Conservation (phyloP, 2,113 vertebrate species). For the Eidolon helvum region DNA sequence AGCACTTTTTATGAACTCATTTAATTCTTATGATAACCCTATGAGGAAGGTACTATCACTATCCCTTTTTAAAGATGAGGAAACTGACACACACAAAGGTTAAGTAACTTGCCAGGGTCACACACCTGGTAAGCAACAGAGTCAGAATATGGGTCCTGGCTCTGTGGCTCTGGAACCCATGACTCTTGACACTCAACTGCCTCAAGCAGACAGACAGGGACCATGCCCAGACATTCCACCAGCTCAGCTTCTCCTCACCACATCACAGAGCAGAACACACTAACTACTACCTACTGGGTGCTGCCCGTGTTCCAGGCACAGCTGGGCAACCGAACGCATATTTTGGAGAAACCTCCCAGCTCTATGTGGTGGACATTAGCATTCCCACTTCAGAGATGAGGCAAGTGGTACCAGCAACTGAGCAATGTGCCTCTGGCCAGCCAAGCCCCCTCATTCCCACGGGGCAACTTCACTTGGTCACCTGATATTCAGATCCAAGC, state of each 20-base stretch:
- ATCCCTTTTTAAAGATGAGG: not conserved
- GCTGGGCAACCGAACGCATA: not conserved
- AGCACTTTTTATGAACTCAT: not conserved
- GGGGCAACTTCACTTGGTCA: not conserved
- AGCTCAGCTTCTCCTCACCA: not conserved
- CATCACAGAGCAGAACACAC: not conserved
- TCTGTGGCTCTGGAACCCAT: not conserved
- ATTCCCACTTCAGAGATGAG: too few relatives aligned
- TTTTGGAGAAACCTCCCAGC: not conserved
- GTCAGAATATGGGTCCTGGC: not conserved
- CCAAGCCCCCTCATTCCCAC: not conserved
- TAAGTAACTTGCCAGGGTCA: not conserved
- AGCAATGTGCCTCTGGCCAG: not conserved
- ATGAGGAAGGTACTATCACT: not conserved
- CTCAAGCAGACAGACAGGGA: not conserved
- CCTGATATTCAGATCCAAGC: not conserved
- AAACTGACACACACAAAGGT: not conserved
- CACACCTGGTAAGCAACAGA: accelerated
- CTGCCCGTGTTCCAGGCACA: accelerated
- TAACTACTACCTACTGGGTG: not conserved
- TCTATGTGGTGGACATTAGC: not conserved
- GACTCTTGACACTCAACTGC: not conserved
- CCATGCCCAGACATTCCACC: not conserved
- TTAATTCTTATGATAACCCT: not conserved
- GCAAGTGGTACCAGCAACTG: not conserved